These are phyloP conservation scores for Proteles cristata DNA, from an alignment of 2,113 vertebrate genomes.

Conservation along the genomic window DNA sequence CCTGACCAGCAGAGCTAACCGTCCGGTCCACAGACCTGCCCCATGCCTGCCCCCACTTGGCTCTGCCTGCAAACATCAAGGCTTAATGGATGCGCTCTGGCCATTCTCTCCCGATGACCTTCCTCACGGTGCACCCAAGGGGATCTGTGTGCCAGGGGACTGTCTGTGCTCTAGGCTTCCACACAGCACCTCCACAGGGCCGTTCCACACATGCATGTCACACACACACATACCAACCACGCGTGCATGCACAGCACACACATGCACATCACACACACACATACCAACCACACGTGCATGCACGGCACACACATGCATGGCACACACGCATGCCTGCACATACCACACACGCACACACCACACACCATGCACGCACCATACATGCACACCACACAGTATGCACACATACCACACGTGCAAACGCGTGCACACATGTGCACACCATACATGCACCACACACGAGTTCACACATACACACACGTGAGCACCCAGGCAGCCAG, in stretches of 20 bases:
- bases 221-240: not conserved
- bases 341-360: not conserved
- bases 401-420: not conserved
- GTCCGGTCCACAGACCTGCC: not conserved
- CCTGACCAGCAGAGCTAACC: not conserved
- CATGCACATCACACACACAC: not conserved
- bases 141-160: not conserved
- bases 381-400: not conserved
- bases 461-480: not conserved
- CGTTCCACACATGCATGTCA: fast-evolving
- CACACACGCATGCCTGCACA: not conserved
- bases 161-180: not conserved
- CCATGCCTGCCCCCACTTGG: not conserved
- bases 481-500: not conserved
- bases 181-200: not conserved
- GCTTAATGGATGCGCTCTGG: not conserved
- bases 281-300: too few species aligned
- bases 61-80: not conserved
- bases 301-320: too few species aligned
- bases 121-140: not conserved
- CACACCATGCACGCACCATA: not conserved
- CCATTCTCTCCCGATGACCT: not conserved
- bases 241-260: too few species aligned
- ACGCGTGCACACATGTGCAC: too few species aligned
- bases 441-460: not conserved